A percentile compares a stretch with the other conserved stretches of the same genome.
Evolutionary conservation across 2,797 vertebrate genomes (phyloP).

Genomic region (Pelochelys cantorii): DNA sequence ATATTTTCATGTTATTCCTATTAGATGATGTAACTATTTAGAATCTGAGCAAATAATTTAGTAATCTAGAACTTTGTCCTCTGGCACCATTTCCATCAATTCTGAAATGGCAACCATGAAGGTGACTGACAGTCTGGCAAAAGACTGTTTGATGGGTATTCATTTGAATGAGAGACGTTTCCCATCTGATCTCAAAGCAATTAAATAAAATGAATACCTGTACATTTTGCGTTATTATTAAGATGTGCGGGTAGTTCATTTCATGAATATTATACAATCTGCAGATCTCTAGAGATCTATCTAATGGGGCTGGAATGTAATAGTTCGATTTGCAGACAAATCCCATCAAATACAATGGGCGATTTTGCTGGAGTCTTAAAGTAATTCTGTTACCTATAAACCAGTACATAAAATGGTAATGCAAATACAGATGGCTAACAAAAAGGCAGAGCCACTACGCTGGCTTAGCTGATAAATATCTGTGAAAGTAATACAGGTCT

Average conservation of each 20-base stretch:
- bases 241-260: constrained; percentile 13
- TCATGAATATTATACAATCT: constrained; percentile 2
- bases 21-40: neutral
- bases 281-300: constrained; percentile 41
- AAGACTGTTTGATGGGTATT: neutral
- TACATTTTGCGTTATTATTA: constrained; percentile 16
- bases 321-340: constrained; percentile 49
- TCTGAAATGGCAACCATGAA: neutral
- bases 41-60: neutral
- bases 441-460: constrained; percentile 41
- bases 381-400: constrained; percentile 49
- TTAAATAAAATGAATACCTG: constrained; percentile 34
- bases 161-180: neutral
- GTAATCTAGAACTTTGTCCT: neutral
- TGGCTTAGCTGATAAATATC: constrained; percentile 54
- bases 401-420: constrained; percentile 38
- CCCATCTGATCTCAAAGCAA: neutral
- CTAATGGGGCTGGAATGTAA: constrained; percentile 26
- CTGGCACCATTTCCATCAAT: neutral
- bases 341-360: constrained; percentile 27
- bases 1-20: neutral
- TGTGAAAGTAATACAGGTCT: constrained; percentile 27
- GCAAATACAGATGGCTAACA: constrained; percentile 29
- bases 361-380: constrained; percentile 18
- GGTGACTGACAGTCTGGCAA: neutral